phyloP scores from a whole-genome alignment of 2,113 vertebrate species.

The Vombatus ursinus region DNA sequence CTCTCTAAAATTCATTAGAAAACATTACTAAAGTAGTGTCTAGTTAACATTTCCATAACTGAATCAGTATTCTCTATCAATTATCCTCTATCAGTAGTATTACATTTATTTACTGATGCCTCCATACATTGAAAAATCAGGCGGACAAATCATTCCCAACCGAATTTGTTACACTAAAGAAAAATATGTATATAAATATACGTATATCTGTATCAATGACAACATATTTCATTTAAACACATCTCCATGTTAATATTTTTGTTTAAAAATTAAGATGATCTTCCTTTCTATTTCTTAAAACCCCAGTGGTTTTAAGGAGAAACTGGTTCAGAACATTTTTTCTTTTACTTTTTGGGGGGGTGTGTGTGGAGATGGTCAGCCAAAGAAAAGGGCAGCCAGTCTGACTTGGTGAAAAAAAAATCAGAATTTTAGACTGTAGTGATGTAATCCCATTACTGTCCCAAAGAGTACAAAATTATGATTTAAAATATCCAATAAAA shows the following conservation, averaged over 20 bases:
- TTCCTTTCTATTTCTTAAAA: neutral
- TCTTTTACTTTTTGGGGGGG: neutral
- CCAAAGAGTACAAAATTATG: neutral
- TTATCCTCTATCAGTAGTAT: neutral
- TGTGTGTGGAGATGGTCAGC: neutral
- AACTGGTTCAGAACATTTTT: neutral
- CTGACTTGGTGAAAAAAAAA: neutral
- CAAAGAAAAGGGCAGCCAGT: neutral
- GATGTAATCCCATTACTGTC: neutral
- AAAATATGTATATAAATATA: slow-evolving; percentile 36
- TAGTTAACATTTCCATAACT: slow-evolving; percentile 29
- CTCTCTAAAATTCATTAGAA: slow-evolving; percentile 52
- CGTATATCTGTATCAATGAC: neutral
- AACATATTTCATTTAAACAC: neutral
- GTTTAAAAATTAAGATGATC: neutral
- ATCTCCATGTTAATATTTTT: neutral
- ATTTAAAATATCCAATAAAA: neutral
- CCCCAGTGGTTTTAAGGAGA: no score
- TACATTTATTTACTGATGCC: neutral
- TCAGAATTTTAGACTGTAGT: neutral
- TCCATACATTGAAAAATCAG: neutral
- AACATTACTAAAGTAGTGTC: slow-evolving; percentile 18
- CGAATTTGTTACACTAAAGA: neutral
- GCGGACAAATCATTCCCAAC: slow-evolving; percentile 13
- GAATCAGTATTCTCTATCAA: neutral